Evolutionary conservation across 1,140 invertebrate genomes (phyloP).

Genomic region (Zaprionus nigranus): DNA sequence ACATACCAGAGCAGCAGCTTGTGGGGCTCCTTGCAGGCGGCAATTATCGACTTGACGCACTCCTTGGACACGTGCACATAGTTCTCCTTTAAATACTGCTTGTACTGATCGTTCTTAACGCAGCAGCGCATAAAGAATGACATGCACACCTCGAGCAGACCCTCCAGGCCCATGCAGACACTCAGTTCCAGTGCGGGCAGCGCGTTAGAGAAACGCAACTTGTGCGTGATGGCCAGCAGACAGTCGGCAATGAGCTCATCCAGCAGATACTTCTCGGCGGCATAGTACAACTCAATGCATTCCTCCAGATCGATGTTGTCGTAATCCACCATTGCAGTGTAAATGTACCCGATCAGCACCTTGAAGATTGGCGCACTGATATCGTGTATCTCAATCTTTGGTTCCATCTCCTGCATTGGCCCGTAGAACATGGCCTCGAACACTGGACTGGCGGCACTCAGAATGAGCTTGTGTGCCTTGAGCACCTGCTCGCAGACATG

Average conservation of each 20-base stretch:
- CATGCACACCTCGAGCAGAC: conserved; percentile 75
- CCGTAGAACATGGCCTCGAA: conserved; percentile 91
- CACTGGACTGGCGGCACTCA: conserved; percentile 89
- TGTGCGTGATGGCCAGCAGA: conserved; percentile 59
- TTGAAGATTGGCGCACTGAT: conserved; percentile 75
- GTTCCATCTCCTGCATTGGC: conserved; percentile 85
- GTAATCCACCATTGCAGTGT: conserved; percentile 67
- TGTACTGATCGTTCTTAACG: conserved; percentile 74
- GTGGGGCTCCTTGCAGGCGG: conserved; percentile 70
- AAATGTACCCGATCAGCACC: conserved; percentile 72
- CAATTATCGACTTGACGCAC: conserved; percentile 77
- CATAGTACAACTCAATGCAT: conserved; percentile 79
- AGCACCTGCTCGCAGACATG: conserved; percentile 66
- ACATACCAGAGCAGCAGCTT: conserved; percentile 80
- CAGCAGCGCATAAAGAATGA: conserved; percentile 79
- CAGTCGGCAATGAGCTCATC: conserved; percentile 68
- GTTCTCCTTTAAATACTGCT: conserved; percentile 64
- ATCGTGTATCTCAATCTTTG: conserved; percentile 78
- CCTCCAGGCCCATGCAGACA: conserved; percentile 75
- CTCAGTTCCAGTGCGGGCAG: conserved; percentile 75
- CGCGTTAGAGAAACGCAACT: conserved; percentile 78
- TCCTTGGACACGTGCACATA: conserved; percentile 82
- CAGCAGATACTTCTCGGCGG: conserved; percentile 81
- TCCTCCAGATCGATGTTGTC: conserved; percentile 64
- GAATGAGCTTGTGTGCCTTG: conserved; percentile 87